Percentiles rank a stretch among this genome's conserved stretches.
These are phyloP conservation scores for Nesospiza acunhae DNA, from an alignment of 2,113 vertebrate genomes.

Conservation along the genomic window DNA sequence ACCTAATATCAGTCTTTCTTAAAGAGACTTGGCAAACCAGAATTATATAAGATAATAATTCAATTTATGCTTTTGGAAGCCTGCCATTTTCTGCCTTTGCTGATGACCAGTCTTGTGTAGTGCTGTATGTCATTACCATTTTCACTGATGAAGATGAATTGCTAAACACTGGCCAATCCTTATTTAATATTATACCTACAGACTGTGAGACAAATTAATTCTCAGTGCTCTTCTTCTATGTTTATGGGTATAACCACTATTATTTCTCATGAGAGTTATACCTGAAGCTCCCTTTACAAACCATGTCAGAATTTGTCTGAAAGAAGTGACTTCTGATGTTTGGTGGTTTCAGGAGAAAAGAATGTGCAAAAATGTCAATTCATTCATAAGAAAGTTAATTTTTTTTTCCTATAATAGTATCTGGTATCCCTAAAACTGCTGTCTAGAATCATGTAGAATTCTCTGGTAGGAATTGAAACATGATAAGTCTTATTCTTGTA, in stretches of 20 bases:
- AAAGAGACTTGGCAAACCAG: background rate
- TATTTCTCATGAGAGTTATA: background rate
- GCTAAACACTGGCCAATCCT: background rate
- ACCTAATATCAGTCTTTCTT: background rate
- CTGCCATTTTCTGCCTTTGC: background rate
- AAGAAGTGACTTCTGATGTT: background rate
- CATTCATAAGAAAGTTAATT: background rate
- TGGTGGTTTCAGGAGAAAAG: background rate
- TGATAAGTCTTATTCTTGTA: background rate
- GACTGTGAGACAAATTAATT: background rate
- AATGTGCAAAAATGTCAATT: background rate
- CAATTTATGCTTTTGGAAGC: slow-evolving; percentile 13
- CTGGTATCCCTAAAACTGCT: background rate
- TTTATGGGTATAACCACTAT: background rate
- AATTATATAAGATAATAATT: background rate
- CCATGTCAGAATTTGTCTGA: background rate
- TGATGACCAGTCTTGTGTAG: background rate
- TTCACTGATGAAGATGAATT: slow-evolving; percentile 1
- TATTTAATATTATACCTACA: background rate
- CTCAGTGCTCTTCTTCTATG: background rate
- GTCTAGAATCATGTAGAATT: background rate
- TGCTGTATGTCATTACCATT: background rate
- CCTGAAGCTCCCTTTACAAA: background rate
- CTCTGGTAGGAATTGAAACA: background rate
- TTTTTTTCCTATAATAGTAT: background rate